Percentiles rank a stretch among this genome's conserved stretches.
These are phyloP conservation scores for Nomada hirtipes DNA, from an alignment of 2,888 invertebrate species.

Conservation along the genomic window DNA sequence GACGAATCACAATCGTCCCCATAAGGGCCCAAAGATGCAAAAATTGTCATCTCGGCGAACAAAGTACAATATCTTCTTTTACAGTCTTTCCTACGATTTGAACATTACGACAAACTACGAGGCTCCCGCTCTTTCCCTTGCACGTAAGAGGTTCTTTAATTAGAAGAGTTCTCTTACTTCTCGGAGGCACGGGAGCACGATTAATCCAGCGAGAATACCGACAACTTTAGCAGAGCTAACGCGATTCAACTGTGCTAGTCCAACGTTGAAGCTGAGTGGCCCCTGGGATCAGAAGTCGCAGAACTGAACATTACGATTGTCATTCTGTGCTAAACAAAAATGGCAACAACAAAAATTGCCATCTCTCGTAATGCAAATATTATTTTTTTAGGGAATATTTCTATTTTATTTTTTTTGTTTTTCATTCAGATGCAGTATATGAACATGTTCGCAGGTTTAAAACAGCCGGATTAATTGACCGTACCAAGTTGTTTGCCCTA, in stretches of 20 bases:
- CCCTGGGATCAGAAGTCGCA: slow-evolving; percentile 7
- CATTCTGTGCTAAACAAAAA: background rate
- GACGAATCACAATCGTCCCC: background rate
- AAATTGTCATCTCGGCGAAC: background rate
- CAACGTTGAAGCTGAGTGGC: slow-evolving; percentile 3
- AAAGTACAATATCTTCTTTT: slow-evolving; percentile 14
- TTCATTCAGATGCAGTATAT: too few relatives aligned
- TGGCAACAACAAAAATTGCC: background rate
- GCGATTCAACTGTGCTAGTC: slow-evolving; percentile 42
- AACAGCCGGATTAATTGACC: too few relatives aligned
- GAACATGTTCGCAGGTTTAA: too few relatives aligned
- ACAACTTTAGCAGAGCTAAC: slow-evolving; percentile 39
- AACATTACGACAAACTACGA: background rate
- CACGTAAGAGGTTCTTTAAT: slow-evolving; percentile 51
- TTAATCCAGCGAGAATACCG: slow-evolving; percentile 51
- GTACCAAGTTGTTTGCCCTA: too few relatives aligned
- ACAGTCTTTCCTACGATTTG: background rate
- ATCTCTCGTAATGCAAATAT: too few relatives aligned
- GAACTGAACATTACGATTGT: slow-evolving; percentile 5
- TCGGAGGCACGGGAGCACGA: slow-evolving; percentile 25
- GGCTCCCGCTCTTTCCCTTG: background rate
- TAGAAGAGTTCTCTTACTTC: slow-evolving; percentile 49
- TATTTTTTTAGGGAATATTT: too few relatives aligned
- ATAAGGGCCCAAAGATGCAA: background rate
- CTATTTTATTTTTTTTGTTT: too few relatives aligned